phyloP scores from a whole-genome alignment of 2,888 invertebrate species.

The Synergus japonicus region DNA sequence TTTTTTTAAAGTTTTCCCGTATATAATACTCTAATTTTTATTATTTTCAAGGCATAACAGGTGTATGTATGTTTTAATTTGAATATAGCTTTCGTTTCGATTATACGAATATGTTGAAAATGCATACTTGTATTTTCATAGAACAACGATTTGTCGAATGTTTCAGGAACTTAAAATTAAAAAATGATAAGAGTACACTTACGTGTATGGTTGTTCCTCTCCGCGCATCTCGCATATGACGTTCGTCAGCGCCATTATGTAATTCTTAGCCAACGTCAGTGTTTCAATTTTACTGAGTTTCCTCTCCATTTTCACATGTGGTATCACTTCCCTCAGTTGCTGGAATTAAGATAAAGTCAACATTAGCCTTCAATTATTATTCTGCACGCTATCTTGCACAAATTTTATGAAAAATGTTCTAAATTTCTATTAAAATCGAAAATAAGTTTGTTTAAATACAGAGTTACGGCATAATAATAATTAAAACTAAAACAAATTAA shows the following conservation, averaged over 20 bases:
- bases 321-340: slow-evolving; percentile 88
- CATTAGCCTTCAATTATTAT: slow-evolving; percentile 13
- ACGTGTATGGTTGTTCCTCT: slow-evolving; percentile 84
- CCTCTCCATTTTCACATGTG: slow-evolving; percentile 87
- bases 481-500: too few relatives aligned
- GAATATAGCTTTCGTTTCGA: too few relatives aligned
- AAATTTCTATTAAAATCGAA: background rate
- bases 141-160: background rate
- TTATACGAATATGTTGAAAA: too few relatives aligned
- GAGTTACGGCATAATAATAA: too few relatives aligned
- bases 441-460: background rate
- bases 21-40: background rate
- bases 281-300: slow-evolving; percentile 90
- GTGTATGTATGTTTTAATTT: too few relatives aligned
- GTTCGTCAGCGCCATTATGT: slow-evolving; percentile 89
- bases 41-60: too few relatives aligned
- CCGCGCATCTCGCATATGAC: slow-evolving; percentile 88
- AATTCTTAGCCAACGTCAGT: slow-evolving; percentile 88
- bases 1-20: background rate
- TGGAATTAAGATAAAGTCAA: slow-evolving; percentile 70
- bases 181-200: slow-evolving; percentile 69
- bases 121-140: too few relatives aligned
- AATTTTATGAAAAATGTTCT: background rate
- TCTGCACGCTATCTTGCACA: background rate
- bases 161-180: background rate